Conservation (phyloP, 2,888 invertebrate species). For the Agrotis puta region DNA sequence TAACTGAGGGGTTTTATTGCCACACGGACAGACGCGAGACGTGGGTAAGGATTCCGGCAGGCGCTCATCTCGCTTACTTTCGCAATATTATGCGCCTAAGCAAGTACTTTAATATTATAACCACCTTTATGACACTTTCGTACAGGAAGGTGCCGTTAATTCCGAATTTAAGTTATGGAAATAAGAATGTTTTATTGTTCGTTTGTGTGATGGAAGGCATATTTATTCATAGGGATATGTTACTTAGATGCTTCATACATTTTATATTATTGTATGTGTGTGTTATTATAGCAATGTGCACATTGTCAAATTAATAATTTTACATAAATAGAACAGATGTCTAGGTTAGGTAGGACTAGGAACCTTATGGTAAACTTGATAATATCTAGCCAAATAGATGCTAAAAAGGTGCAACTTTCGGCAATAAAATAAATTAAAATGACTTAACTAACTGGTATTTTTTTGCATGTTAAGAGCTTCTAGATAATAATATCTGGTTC, state of each 20-base stretch:
- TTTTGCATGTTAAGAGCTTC: slow-evolving; percentile 16
- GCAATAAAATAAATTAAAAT: slow-evolving; percentile 33
- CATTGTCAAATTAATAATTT: background rate
- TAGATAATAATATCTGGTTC: slow-evolving; percentile 26
- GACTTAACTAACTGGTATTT: slow-evolving; percentile 15
- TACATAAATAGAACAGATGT: background rate
- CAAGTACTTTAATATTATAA: slow-evolving; percentile 81
- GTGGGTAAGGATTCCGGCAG: slow-evolving; percentile 81
- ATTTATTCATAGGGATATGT: background rate
- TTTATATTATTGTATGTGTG: no score
- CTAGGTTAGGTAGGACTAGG: no score
- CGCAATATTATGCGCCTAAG: slow-evolving; percentile 78
- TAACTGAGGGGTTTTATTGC: slow-evolving; percentile 87
- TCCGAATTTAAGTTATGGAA: slow-evolving; percentile 69
- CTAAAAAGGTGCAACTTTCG: background rate
- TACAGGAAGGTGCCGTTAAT: slow-evolving; percentile 74
- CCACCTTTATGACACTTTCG: slow-evolving; percentile 81
- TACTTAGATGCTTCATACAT: background rate
- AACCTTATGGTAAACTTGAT: no score
- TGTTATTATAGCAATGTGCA: no score
- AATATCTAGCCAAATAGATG: background rate
- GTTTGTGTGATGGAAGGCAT: background rate
- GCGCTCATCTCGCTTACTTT: slow-evolving; percentile 64
- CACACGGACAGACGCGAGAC: slow-evolving; percentile 84
- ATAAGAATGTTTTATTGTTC: slow-evolving; percentile 50